Evolutionary conservation across 2,888 invertebrate genomes (phyloP).

Genomic region (Drosophila cognata): DNA sequence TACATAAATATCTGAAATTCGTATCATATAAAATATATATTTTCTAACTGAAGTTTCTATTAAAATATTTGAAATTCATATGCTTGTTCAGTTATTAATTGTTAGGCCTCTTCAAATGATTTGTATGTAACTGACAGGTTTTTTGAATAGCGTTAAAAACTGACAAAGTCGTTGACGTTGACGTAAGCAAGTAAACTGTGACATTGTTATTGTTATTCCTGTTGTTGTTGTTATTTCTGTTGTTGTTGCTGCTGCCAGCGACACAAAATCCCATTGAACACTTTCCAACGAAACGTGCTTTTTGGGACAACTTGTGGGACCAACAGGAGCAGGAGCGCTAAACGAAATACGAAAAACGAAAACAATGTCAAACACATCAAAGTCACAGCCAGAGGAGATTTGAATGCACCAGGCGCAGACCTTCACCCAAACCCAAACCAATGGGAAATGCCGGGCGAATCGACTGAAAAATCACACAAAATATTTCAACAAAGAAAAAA

Average conservation of each 20-base stretch:
- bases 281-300: slow-evolving; percentile 56
- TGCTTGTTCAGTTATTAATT: slow-evolving; percentile 13
- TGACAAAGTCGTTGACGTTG: slow-evolving; percentile 59
- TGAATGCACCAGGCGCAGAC: slow-evolving; percentile 21
- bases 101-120: slow-evolving; percentile 21
- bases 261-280: slow-evolving; percentile 58
- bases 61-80: background rate
- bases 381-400: slow-evolving; percentile 56
- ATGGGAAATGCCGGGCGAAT: slow-evolving; percentile 64
- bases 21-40: background rate
- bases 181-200: slow-evolving; percentile 51
- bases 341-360: slow-evolving; percentile 44
- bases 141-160: slow-evolving; percentile 40
- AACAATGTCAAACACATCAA: slow-evolving; percentile 77
- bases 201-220: slow-evolving; percentile 19
- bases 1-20: rapidly evolving
- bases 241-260: slow-evolving; percentile 25
- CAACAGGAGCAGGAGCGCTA: slow-evolving; percentile 24
- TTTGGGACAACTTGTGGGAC: slow-evolving; percentile 20
- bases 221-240: slow-evolving; percentile 13
- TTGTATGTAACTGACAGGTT: slow-evolving; percentile 20
- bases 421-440: slow-evolving; percentile 16
- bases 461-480: slow-evolving; percentile 64
- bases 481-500: slow-evolving; percentile 32
- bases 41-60: background rate